These are phyloP conservation scores for Odontothrips loti DNA, from an alignment of 2,888 invertebrate species.

Conservation along the genomic window DNA sequence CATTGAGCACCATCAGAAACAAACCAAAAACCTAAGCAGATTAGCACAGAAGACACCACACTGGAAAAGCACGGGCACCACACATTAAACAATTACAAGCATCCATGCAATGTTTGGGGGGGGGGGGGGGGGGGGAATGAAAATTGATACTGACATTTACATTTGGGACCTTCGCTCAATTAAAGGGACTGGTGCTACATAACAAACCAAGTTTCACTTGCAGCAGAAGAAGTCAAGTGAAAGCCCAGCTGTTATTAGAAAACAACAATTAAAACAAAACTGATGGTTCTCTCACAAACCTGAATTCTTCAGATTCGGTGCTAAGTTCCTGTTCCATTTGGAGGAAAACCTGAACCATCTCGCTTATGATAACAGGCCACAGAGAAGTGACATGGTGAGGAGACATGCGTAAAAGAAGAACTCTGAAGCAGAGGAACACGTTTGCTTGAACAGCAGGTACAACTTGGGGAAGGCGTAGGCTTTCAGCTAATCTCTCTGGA, in stretches of 20 bases:
- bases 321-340: slow-evolving; percentile 80
- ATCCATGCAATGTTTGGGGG: neutral
- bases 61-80: neutral
- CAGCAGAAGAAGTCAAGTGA: neutral
- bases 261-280: neutral
- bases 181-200: too few species aligned
- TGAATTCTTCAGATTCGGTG: slow-evolving; percentile 70
- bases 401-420: slow-evolving; percentile 76
- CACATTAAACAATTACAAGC: neutral
- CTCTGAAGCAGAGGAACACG: slow-evolving; percentile 83
- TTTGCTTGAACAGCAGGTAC: slow-evolving; percentile 75
- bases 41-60: neutral
- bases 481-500: slow-evolving; percentile 78
- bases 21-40: neutral
- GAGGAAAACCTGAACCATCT: slow-evolving; percentile 82
- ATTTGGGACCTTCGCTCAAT: too few species aligned
- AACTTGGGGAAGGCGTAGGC: slow-evolving; percentile 67
- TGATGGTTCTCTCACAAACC: slow-evolving; percentile 49
- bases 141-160: neutral
- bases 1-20: neutral
- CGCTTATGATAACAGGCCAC: slow-evolving; percentile 89
- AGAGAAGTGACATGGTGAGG: slow-evolving; percentile 78
- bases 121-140: too few species aligned
- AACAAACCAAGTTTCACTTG: too few species aligned
- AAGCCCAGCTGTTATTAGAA: neutral